Percentiles rank a stretch among this genome's conserved stretches.
Conservation (phyloP, 1,140 invertebrate genomes). For the Penaeus japonicus region DNA sequence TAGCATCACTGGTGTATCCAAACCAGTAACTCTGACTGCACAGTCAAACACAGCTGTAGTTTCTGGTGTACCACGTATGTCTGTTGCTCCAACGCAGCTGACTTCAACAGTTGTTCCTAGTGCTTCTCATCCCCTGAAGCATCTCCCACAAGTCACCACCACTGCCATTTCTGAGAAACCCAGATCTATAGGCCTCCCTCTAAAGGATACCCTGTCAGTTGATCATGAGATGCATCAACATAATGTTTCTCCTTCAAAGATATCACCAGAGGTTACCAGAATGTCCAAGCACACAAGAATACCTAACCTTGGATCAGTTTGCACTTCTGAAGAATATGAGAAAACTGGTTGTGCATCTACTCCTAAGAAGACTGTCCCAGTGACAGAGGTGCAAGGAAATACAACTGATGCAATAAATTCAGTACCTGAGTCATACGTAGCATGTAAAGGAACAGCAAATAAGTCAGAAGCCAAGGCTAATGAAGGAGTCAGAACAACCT, state of each 20-base stretch:
- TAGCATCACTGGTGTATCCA: conserved; percentile 36
- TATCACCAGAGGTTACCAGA: not conserved
- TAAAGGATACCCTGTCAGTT: not conserved
- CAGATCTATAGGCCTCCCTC: not conserved
- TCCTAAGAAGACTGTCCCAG: too few relatives aligned
- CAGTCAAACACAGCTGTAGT: not conserved
- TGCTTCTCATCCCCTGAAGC: not conserved
- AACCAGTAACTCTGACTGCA: not conserved
- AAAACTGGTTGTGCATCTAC: too few relatives aligned
- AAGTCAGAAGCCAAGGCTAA: too few relatives aligned
- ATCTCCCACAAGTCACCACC: not conserved
- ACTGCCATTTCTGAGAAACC: not conserved
- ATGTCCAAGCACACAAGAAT: not conserved
- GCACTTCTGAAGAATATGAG: too few relatives aligned
- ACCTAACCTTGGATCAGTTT: too few relatives aligned
- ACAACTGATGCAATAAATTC: too few relatives aligned
- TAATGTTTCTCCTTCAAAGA: not conserved
- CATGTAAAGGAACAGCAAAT: too few relatives aligned
- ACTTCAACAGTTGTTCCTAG: not conserved
- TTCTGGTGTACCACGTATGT: not conserved
- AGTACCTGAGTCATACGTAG: too few relatives aligned
- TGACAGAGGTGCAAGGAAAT: too few relatives aligned
- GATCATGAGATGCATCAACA: not conserved
- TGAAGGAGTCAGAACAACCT: too few relatives aligned
- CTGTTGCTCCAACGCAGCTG: not conserved